Base-by-base conservation (phyloP, 2,888 invertebrate species). In the Mesochorus sp. region DNA sequence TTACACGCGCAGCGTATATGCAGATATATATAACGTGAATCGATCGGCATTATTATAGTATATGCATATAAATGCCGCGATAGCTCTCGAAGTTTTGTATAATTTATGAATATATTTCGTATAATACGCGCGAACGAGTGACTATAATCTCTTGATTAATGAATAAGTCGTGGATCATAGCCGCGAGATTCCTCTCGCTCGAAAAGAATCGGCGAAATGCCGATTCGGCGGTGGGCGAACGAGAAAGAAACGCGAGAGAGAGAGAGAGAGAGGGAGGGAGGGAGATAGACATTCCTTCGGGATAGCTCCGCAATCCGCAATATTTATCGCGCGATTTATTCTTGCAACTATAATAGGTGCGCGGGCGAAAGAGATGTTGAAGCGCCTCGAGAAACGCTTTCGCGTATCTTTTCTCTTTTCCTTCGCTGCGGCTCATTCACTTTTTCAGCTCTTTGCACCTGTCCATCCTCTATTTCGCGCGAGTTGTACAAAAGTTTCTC, bases 401-500 rank as follows among this genome's bases (percentile, higher is more conserved):
- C 55, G 57, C 34, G 5, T 17, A 4, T 49, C 21, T 42, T 55
- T 47, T 12, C 26, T 53, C 47, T 19, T 42, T 12, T 49, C 37
- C 21, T 14, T 51, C 51, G 68, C 49, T 28, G 49, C 75, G 62
- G 55, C 66, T 72, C 67, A 47, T 51, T 37, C 34, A 47, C 74
- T 78, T 73, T 80, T 80, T 76, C 37, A 37, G 10, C 55, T 73
- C 70, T 64, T 76, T 79, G 67, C 79, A 79, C 80, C 79, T 80
- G 80, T 76, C 79, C 73, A 73, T 79, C 51, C 67, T 66, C 49
- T 68, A 80, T 80, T 80, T 80, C 76, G 70, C n/a, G n/a, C 79
- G 76, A 67, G 39, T 68, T 53, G 34, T 39, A 61, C 47, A 37
- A 59, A 42, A 57, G 44, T 34, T 28, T 47, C n/a, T 47, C 62